Conservation (phyloP, 2,888 invertebrate genomes). For the Brassicogethes aeneus region DNA sequence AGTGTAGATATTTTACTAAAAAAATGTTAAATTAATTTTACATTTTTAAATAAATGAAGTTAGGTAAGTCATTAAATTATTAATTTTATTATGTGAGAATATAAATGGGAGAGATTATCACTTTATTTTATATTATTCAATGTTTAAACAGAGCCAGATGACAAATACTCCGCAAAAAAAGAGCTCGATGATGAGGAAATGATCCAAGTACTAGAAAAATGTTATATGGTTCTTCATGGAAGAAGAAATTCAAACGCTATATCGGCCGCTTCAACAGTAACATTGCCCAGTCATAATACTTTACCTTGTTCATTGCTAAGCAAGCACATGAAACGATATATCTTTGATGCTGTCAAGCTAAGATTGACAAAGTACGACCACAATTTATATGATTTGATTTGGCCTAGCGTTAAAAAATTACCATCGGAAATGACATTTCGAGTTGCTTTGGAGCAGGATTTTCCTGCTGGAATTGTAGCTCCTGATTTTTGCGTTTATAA, state of each 20-base stretch:
- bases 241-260: slow-evolving; percentile 47
- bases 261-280: slow-evolving; percentile 48
- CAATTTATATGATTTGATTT: slow-evolving; percentile 79
- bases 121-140: no score
- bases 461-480: slow-evolving; percentile 67
- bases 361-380: slow-evolving; percentile 77
- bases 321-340: slow-evolving; percentile 62
- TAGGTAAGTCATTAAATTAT: no score
- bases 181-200: slow-evolving; percentile 61
- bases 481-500: slow-evolving; percentile 81
- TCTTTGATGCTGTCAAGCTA: slow-evolving; percentile 66
- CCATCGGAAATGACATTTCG: slow-evolving; percentile 48
- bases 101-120: no score
- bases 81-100: no score
- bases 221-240: slow-evolving; percentile 61
- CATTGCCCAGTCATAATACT: slow-evolving; percentile 18
- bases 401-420: slow-evolving; percentile 79
- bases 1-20: no score
- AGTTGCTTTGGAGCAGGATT: slow-evolving; percentile 58
- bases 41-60: no score
- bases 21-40: no score
- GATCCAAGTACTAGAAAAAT: slow-evolving; percentile 64
- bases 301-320: slow-evolving; percentile 53
- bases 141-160: slow-evolving; percentile 30
- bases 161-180: slow-evolving; percentile 65